Percentiles rank a stretch among this genome's conserved stretches.
Conservation (phyloP, 2,888 invertebrate genomes). For the Rhyacophila evoluta region DNA sequence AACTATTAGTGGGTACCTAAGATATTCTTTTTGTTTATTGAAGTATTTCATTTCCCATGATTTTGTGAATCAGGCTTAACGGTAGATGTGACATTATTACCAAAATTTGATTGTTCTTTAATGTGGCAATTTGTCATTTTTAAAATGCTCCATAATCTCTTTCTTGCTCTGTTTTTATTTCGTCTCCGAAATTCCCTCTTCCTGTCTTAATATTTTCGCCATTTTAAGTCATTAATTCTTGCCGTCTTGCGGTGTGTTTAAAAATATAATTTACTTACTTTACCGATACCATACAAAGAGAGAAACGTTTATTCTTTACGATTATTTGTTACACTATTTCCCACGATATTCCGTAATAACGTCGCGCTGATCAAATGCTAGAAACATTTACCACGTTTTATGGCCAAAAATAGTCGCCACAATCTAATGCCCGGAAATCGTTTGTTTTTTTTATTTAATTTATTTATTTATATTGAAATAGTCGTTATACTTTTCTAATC, state of each 20-base stretch:
- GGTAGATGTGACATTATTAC: conserved; percentile 8
- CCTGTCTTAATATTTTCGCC: conserved; percentile 12
- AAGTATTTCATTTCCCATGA: conserved; percentile 2
- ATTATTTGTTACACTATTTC: background rate
- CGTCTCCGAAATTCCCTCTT: background rate
- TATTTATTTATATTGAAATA: conserved; percentile 7
- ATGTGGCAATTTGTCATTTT: conserved; percentile 15
- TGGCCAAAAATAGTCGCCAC: background rate
- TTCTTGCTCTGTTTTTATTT: conserved; percentile 22
- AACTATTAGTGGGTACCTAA: background rate
- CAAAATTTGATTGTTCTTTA: background rate
- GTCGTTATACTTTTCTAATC: background rate
- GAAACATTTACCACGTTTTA: conserved; percentile 8
- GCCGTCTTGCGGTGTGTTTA: conserved; percentile 1
- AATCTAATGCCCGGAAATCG: background rate
- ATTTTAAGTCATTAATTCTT: background rate
- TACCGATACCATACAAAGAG: background rate
- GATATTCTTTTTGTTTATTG: background rate
- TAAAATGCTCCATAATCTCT: background rate
- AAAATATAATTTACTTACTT: background rate
- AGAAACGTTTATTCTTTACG: conserved; percentile 4
- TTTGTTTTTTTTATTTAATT: background rate
- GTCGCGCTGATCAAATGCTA: conserved; percentile 17
- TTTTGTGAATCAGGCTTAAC: background rate
- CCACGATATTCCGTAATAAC: background rate